Evolutionary conservation across 2,797 vertebrate species (phyloP).

Genomic region (Cygnus olor): DNA sequence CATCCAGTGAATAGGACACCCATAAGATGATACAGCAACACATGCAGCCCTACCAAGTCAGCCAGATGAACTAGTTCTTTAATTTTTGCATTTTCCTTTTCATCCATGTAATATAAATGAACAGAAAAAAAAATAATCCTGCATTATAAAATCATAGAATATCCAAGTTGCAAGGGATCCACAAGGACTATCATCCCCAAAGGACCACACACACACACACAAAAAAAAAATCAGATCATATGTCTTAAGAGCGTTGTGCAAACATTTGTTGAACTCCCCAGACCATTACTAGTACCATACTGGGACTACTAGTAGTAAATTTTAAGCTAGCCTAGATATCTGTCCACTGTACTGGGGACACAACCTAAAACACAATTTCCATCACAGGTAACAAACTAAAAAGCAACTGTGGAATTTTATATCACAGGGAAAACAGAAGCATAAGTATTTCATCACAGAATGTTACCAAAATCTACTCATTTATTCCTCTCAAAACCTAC

Average conservation of each 20-base stretch:
- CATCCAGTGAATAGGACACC: not conserved
- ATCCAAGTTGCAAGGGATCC: too few species aligned
- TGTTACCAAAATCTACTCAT: not conserved
- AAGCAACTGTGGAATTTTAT: not conserved
- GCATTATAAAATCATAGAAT: not conserved
- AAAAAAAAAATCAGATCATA: too few species aligned
- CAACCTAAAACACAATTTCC: not conserved
- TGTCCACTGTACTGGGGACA: not conserved
- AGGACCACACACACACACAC: too few species aligned
- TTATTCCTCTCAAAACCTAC: not conserved
- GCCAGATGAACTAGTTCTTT: not conserved
- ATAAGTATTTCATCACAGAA: not conserved
- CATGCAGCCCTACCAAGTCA: not conserved
- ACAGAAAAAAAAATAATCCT: not conserved
- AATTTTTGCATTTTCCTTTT: not conserved
- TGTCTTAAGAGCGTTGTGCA: too few species aligned
- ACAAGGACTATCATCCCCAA: too few species aligned
- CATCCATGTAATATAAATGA: not conserved
- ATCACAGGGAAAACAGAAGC: not conserved
- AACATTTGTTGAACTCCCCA: too few species aligned
- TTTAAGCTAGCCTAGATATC: not conserved
- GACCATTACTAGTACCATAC: not conserved
- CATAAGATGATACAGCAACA: not conserved
- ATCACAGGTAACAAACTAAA: not conserved
- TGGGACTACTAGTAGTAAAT: too few species aligned